Percentiles rank a stretch among this genome's conserved stretches.
Conservation (phyloP, 2,113 vertebrate species). For the Perca flavescens region DNA sequence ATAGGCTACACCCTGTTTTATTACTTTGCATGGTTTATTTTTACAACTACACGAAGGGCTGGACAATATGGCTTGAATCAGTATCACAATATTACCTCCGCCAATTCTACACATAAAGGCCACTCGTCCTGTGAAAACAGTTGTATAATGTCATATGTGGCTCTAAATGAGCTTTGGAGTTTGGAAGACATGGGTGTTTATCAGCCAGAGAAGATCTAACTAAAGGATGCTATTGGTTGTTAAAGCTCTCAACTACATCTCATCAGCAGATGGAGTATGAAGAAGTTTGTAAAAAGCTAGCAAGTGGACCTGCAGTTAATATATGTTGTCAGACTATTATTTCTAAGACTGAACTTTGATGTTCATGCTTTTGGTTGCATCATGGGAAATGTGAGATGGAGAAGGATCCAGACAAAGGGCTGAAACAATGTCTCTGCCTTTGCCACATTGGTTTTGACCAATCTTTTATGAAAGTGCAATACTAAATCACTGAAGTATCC, state of each 20-base stretch:
- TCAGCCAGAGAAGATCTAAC: background rate
- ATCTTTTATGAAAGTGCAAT: background rate
- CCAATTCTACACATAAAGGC: background rate
- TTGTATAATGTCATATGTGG: background rate
- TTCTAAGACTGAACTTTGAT: background rate
- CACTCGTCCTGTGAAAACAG: background rate
- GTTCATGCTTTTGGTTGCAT: background rate
- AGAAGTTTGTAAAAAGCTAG: background rate
- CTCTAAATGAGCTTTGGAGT: background rate
- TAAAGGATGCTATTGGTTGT: background rate
- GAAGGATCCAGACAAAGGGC: background rate
- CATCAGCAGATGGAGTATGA: background rate
- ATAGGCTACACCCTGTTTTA: background rate
- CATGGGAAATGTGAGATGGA: background rate
- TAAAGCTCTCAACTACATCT: background rate
- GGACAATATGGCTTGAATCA: background rate
- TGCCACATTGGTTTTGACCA: too few species aligned
- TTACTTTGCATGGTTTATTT: background rate
- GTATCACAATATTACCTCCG: background rate
- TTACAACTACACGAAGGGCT: background rate
- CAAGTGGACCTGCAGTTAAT: background rate
- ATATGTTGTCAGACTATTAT: background rate
- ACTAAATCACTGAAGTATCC: background rate
- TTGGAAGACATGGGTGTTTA: background rate
- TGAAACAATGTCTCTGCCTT: background rate